Percentiles rank a stretch among this genome's conserved stretches.
phyloP scores from a whole-genome alignment of 2,113 vertebrate genomes.

The Lasiurus borealis region DNA sequence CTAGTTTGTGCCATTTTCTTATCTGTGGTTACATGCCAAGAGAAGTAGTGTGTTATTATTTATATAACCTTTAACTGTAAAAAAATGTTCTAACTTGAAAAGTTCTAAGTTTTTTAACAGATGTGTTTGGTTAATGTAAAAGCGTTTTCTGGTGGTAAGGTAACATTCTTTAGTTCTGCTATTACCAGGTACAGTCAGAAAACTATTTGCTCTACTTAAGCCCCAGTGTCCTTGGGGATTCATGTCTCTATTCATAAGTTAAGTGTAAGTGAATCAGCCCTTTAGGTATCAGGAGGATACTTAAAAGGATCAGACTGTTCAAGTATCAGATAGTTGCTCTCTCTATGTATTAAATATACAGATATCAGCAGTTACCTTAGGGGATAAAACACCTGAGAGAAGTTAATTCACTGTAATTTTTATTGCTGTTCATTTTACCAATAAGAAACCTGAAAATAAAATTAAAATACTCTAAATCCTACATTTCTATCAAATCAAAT shows the following conservation, averaged over 20 bases:
- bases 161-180: not conserved
- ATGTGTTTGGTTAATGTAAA: not conserved
- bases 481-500: not conserved
- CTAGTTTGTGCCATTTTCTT: conserved; percentile 33
- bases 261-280: not conserved
- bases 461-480: not conserved
- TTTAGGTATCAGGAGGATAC: not conserved
- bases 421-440: conserved; percentile 1
- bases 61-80: not conserved
- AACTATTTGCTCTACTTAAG: not conserved
- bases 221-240: not conserved
- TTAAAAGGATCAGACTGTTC: not conserved
- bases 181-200: not conserved
- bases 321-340: not conserved
- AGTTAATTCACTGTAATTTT: conserved; percentile 24
- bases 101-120: not conserved
- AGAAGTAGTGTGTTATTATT: not conserved
- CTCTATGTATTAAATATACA: not conserved
- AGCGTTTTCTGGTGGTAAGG: not conserved
- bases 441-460: conserved; percentile 46
- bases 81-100: not conserved
- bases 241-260: not conserved
- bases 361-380: not conserved
- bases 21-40: conserved; percentile 42
- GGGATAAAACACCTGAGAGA: not conserved